Evolutionary conservation across 2,797 vertebrate species (phyloP), one percentile per base, ranked within the genome.

Genomic region (Tympanoctomys barrerae): DNA sequence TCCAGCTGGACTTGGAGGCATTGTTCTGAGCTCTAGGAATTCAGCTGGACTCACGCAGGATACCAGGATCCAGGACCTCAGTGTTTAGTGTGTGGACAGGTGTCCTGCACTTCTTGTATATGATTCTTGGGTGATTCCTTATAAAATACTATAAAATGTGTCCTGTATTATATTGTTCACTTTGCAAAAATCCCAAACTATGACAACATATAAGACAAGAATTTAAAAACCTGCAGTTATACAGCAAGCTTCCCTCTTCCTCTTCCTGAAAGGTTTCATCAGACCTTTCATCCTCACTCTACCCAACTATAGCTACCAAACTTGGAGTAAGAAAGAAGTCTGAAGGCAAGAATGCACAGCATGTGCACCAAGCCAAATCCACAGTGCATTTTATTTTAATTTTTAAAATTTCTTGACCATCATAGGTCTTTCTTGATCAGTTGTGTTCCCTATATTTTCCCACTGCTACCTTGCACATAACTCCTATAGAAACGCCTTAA

Each of bases 401-500:
- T 42, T 84, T 73, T 75, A n/a, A 83, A 80, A 36, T 39, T 31
- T 96, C 88, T 84, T 82, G 16, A 42, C 31, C 28, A 80, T 59
- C 62, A n/a, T 36, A 59, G 8, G 79, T 89, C 79, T 28, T 42
- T 80, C 6, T 78, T 73, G 57, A 26, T 70, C 31, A 90, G 46
- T 52, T 71, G 31, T 46, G 46, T 61, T 19, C 79, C 79, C 19
- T 10, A 49, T 59, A 42, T 42, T 87, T 83, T 82, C 70, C n/a
- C 59, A 52, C 80, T 61, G 5, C 95, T 42, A 57, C 57, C 42
- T 28, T 26, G 2, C 31, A 54, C n/a, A 78, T 68, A 26, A 66
- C 96, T 87, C 64, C 57, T 24, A 18, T 59, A 19, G 81, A 93
- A 86, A 86, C 42, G 90, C 66, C 11, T 54, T 87, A 68, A 95